Conservation (phyloP, 2,888 invertebrate species). For the Luffia ferchaultella region DNA sequence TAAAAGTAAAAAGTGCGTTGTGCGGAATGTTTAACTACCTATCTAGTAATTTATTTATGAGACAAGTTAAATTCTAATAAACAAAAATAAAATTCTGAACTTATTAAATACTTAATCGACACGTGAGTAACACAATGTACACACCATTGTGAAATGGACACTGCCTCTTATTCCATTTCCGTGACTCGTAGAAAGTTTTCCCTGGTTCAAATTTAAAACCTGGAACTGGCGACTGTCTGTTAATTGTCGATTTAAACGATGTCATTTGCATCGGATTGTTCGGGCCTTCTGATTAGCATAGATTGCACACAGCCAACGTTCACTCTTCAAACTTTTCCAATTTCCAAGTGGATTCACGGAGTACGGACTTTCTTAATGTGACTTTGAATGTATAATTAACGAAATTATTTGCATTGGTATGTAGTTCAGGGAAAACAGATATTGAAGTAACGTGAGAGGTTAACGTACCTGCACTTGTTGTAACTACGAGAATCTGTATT, state of each 20-base stretch:
- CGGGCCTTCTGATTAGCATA: constrained; percentile 6
- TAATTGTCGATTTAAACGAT: constrained; percentile 39
- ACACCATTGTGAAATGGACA: constrained; percentile 5
- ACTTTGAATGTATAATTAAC: neutral
- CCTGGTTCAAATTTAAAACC: constrained; percentile 38
- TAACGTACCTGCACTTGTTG: neutral
- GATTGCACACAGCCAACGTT: constrained; percentile 3
- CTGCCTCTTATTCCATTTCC: constrained; percentile 24
- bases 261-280: constrained; percentile 10
- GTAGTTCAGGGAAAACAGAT: neutral
- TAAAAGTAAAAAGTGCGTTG: no score
- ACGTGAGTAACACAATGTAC: no score
- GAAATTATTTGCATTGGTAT: neutral
- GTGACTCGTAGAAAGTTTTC: constrained; percentile 35
- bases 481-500: no score
- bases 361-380: neutral
- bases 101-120: no score
- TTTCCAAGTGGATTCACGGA: constrained; percentile 27
- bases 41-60: no score
- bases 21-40: no score
- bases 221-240: constrained; percentile 31
- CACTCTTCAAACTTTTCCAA: constrained; percentile 47
- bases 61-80: no score
- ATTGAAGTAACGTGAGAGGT: no score
- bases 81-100: no score